Evolutionary conservation across 2,797 vertebrate genomes (phyloP).

Genomic region (Smutsia temminckii): DNA sequence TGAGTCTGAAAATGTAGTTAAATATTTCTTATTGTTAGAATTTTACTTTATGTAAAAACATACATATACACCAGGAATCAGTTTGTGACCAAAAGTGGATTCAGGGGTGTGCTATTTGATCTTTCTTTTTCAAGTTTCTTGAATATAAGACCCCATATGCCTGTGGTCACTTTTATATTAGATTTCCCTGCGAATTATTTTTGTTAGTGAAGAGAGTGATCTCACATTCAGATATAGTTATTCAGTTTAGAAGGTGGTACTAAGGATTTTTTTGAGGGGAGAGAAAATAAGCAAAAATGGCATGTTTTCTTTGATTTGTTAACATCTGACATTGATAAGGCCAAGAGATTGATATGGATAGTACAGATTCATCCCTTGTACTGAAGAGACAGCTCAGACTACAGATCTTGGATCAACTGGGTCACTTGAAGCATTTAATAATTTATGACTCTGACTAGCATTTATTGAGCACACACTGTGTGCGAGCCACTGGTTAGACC

Average conservation of each 20-base stretch:
- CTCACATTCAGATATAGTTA: neutral
- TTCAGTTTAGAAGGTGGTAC: neutral
- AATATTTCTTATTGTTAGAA: neutral
- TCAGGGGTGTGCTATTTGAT: neutral
- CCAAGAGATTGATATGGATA: neutral
- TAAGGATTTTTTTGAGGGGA: neutral
- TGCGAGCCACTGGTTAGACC: neutral
- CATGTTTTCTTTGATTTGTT: constrained; percentile 33
- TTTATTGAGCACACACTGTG: neutral
- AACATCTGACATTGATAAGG: neutral
- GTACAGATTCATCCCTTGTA: neutral
- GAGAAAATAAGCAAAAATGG: neutral
- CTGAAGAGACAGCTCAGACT: neutral
- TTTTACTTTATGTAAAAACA: neutral
- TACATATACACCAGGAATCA: neutral
- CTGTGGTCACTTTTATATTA: neutral
- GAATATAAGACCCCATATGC: neutral
- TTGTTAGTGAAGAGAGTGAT: neutral
- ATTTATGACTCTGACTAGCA: neutral
- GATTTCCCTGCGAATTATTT: constrained; percentile 18
- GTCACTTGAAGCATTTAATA: neutral
- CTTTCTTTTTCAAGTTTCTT: neutral
- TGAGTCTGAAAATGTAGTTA: constrained; percentile 79
- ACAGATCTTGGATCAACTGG: neutral
- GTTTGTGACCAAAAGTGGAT: neutral